A percentile compares a stretch with the other conserved stretches of the same genome.
Conservation (phyloP, 2,797 vertebrate genomes). For the Amblyopsis hoosieri region DNA sequence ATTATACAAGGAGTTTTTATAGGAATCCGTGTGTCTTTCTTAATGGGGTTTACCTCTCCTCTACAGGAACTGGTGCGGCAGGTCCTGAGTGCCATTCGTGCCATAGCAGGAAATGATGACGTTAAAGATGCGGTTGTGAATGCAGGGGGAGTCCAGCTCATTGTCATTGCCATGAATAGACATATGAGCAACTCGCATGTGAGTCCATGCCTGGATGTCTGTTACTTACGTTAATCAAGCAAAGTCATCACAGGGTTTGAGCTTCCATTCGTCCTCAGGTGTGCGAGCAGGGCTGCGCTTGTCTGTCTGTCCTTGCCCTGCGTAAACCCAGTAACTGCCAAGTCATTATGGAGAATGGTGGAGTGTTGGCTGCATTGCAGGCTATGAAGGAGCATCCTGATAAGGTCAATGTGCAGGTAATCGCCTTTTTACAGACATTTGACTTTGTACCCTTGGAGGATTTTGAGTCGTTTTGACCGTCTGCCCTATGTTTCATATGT, state of each 20-base stretch:
- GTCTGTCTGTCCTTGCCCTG: slow-evolving; percentile 86
- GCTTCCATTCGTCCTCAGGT: slow-evolving; percentile 73
- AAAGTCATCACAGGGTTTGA: not conserved
- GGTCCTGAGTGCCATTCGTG: slow-evolving; percentile 84
- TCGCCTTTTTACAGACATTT: slow-evolving; percentile 2
- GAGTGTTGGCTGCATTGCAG: slow-evolving; percentile 84
- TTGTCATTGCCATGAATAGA: slow-evolving; percentile 86
- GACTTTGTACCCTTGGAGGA: not conserved
- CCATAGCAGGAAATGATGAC: slow-evolving; percentile 91
- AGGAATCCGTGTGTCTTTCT: slow-evolving; percentile 2
- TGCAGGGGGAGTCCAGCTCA: slow-evolving; percentile 84
- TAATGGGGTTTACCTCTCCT: not conserved
- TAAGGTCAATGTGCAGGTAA: slow-evolving; percentile 86
- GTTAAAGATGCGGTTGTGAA: slow-evolving; percentile 90
- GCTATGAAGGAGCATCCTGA: slow-evolving; percentile 87
- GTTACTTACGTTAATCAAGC: not conserved
- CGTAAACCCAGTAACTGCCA: slow-evolving; percentile 92
- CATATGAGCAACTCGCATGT: slow-evolving; percentile 87
- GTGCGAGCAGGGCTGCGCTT: slow-evolving; percentile 91
- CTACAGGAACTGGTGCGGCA: slow-evolving; percentile 90
- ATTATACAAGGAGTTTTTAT: not conserved
- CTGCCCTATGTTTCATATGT: not conserved
- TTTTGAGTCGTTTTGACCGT: not conserved
- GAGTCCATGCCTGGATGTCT: slow-evolving; percentile 20
- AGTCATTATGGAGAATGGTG: slow-evolving; percentile 89